Conservation (phyloP, 1,140 invertebrate genomes). For the Aphelinus certus region DNA sequence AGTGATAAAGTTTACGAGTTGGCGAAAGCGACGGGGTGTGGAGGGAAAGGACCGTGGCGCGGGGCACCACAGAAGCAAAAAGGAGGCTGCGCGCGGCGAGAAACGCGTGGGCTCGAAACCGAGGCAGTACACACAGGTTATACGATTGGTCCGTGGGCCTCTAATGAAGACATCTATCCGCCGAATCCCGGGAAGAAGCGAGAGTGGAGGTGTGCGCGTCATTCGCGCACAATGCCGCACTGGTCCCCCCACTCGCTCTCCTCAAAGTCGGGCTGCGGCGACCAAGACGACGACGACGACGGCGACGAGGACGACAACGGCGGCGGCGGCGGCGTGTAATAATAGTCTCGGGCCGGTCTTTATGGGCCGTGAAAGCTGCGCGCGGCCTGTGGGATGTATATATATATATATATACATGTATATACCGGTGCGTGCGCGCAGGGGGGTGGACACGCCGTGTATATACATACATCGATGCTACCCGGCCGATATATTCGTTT, state of each 20-base stretch:
- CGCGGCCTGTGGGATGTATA: too few species aligned
- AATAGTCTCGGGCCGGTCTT: slow-evolving; percentile 36
- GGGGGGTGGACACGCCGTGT: too few species aligned
- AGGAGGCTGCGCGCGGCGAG: slow-evolving; percentile 23
- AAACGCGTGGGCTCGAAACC: slow-evolving; percentile 19
- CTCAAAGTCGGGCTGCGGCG: too few species aligned
- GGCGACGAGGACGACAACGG: neutral
- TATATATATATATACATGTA: too few species aligned
- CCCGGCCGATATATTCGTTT: too few species aligned
- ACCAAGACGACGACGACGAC: neutral
- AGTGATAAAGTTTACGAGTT: neutral
- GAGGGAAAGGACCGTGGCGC: neutral
- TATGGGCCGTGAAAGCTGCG: too few species aligned
- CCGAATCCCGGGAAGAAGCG: slow-evolving; percentile 41
- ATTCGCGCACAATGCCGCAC: slow-evolving; percentile 14
- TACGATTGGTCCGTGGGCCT: slow-evolving; percentile 37
- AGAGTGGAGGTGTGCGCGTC: neutral
- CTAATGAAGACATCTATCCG: slow-evolving; percentile 57
- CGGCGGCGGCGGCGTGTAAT: slow-evolving; percentile 45
- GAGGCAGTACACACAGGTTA: slow-evolving; percentile 39
- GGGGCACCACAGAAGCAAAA: slow-evolving; percentile 7
- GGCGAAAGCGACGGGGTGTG: slow-evolving; percentile 15
- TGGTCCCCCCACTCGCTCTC: neutral
- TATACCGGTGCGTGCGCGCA: too few species aligned
- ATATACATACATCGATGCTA: too few species aligned